Base-by-base conservation (phyloP, 2,797 vertebrate species). In the Helostoma temminkii region DNA sequence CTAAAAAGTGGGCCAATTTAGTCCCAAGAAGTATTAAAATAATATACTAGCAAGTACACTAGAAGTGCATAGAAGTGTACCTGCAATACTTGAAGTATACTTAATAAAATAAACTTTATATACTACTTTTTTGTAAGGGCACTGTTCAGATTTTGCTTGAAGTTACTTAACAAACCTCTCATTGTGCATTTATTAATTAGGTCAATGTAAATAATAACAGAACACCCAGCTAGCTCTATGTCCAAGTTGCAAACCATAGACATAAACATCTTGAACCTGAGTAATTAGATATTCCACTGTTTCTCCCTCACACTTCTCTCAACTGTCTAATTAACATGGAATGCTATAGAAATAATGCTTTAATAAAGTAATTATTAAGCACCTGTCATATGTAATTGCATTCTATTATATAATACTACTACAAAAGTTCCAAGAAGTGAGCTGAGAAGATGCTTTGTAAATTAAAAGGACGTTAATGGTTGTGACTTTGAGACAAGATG, bases 401-500 rank as follows among this genome's bases (percentile, higher is more conserved):
- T 14, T 24, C 30, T 14, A n/a, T 2, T 46, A 36, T 32, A 25
- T 54, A 64, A 16, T 14, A 42, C 18, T 22, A 18, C 19, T 15
- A 22, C 2, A 53, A 3, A 22, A 42, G 24, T 74, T 56, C n/a
- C 24, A 18, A 62, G 56, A 39, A 36, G 63, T 62, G 19, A 47
- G 42, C 50, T 25, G 42, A 66, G 60, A 65, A 45, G 53, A 66
- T 18, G 25, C 43, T 47, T 66, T 60, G 65, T 9, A 52, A 37
- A 49, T 41, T 39, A 26, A 9, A 66, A 11, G 42, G 54, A 66
- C 34, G 25, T 69, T 52, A 56, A 67, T 25, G 22, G 62, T 61
- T 49, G 24, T 5, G 16, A 73, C 19, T n/a, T 55, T 0, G 37
- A 58, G 63, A 88, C 76, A 79, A 72, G 81, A 81, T 86, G 83